These are phyloP conservation scores for Muscicapa comitata DNA, from an alignment of 2,797 vertebrate species.

Conservation along the genomic window DNA sequence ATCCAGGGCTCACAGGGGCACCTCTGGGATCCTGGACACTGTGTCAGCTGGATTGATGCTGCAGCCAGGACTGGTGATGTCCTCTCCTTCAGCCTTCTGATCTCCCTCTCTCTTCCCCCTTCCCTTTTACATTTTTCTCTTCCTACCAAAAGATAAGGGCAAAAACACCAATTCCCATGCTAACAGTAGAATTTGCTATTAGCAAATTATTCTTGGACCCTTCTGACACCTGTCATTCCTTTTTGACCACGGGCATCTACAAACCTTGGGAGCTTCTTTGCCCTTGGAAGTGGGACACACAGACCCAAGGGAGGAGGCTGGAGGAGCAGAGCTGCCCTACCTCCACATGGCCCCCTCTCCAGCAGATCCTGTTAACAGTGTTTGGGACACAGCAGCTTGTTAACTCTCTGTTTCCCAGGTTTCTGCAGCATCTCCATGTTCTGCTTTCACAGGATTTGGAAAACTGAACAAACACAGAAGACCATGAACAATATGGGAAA, in stretches of 20 bases:
- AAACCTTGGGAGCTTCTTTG: not conserved
- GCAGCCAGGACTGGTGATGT: not conserved
- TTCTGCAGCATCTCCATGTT: not conserved
- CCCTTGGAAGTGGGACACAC: not conserved
- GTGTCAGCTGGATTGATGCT: rapidly evolving
- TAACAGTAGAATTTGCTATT: not conserved
- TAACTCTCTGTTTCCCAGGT: not conserved
- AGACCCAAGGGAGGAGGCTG: not conserved
- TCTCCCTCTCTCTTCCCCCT: not conserved
- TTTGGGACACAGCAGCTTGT: not conserved
- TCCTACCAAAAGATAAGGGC: not conserved
- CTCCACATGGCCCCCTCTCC: not conserved
- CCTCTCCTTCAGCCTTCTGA: not conserved
- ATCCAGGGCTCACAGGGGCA: not conserved
- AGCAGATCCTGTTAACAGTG: not conserved
- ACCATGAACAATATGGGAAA: not conserved
- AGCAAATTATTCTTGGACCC: not conserved
- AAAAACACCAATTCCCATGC: not conserved
- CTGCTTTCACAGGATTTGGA: not conserved
- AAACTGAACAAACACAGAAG: not conserved
- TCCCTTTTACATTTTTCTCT: not conserved
- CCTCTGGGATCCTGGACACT: not conserved
- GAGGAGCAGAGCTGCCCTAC: not conserved
- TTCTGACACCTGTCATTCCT: not conserved
- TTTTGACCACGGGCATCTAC: not conserved